Base-by-base conservation (phyloP, 23 tunicate species). In the Phallusia fumigata region DNA sequence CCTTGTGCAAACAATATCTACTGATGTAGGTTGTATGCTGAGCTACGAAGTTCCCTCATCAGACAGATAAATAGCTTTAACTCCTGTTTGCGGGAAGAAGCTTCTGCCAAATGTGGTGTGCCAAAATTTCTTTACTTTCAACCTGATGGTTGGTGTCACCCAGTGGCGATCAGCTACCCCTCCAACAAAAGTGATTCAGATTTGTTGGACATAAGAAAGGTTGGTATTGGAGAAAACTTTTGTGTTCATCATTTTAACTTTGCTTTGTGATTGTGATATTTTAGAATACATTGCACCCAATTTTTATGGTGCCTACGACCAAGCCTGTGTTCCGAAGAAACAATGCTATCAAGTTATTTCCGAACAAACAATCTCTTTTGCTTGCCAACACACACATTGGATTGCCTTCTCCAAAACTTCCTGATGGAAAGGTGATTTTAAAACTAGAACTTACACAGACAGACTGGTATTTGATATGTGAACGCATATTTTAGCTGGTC, bases 91-190 rank as follows among this genome's bases (percentile, higher is more conserved):
- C 34, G 35, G 1, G 30, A 40, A 45, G 33, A 36, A 44, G 0
- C 34, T 28, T 5, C 15, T 2, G 15, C 53, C 35, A 77, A 77
- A 77, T 40, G 53, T 52, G 73, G 83, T n/a, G 45, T 87, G n/a
- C 94, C 88, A 1, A 51, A 78, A 53, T 79, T 53, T 75, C 47
- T 32, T 74, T 69, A 89, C 52, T 89, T 74, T 64, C 26, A 32
- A 18, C 30, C 85, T 51, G 65, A 75, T 24, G 83, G 82, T 24
- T 89, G 87, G 85, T 82, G 84, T 77, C 89, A 86, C 75, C 95
- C 95, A 18, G 74, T 90, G 49, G 22, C 88, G 0, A 53, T 86
- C 0, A 85, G 90, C 32, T 86, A 81, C 52, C 95, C 95, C 0
- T 79, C 52, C 11, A 90, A 86, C 78, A 74, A 69, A 52, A 72